phyloP scores from a whole-genome alignment of 2,888 invertebrate species.

The Formica aserva region DNA sequence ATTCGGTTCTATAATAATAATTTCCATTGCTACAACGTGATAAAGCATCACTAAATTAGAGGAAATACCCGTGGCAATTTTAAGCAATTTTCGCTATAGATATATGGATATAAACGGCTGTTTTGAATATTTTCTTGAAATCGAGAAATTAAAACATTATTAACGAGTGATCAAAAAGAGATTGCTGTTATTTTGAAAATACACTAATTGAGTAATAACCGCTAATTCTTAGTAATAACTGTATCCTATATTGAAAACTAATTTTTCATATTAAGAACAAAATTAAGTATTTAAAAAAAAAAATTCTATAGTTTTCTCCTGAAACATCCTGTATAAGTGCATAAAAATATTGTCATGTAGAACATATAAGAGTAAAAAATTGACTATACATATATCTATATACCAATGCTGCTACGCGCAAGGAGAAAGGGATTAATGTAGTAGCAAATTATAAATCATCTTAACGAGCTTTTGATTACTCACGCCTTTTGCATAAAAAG shows the following conservation, averaged over 20 bases:
- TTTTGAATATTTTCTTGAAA: conserved; percentile 5
- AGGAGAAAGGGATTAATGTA: conserved; percentile 69
- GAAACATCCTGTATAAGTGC: not conserved
- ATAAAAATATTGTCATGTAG: conserved; percentile 1
- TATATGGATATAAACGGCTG: not conserved
- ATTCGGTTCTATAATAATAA: not conserved
- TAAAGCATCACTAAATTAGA: not conserved
- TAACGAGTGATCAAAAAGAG: not conserved
- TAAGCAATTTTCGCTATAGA: not conserved
- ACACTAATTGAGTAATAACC: not conserved
- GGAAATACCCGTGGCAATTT: not conserved
- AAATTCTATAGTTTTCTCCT: not conserved
- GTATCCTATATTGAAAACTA: not conserved
- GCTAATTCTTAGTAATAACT: not conserved
- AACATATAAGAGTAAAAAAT: conserved; percentile 43
- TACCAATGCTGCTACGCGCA: conserved; percentile 7
- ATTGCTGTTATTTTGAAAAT: not conserved
- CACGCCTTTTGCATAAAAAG: conserved; percentile 67
- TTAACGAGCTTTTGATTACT: conserved; percentile 85
- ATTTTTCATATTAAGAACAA: not conserved
- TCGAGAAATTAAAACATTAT: not conserved
- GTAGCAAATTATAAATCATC: conserved; percentile 83
- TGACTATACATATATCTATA: conserved; percentile 12
- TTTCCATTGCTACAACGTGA: not conserved
- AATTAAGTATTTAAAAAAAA: not conserved